Conservation (phyloP, 2,113 vertebrate species). For the Trinectes maculatus region DNA sequence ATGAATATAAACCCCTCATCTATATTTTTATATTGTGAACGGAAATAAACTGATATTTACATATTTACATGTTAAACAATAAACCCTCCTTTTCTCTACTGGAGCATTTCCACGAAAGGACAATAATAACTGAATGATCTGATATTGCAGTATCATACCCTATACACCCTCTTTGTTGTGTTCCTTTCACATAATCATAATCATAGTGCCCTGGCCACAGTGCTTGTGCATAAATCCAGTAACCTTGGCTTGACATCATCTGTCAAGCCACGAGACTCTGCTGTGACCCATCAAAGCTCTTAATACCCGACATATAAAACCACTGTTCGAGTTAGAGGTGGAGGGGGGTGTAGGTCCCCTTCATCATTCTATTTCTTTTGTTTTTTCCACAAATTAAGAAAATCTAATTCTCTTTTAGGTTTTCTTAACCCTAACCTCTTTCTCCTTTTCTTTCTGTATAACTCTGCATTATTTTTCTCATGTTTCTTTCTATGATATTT, state of each 20-base stretch:
- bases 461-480: not conserved
- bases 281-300: conserved; percentile 59
- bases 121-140: not conserved
- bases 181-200: conserved; percentile 25
- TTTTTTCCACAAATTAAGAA: not conserved
- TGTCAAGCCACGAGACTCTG: conserved; percentile 35
- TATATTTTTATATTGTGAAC: too few species aligned
- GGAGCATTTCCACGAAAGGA: not conserved
- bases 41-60: not conserved
- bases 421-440: too few species aligned
- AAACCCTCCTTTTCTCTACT: too few species aligned
- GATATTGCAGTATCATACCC: not conserved
- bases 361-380: conserved; percentile 2
- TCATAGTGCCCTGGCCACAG: conserved; percentile 4
- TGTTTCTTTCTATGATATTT: not conserved
- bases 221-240: conserved; percentile 38
- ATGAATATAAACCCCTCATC: not conserved
- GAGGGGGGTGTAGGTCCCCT: not conserved
- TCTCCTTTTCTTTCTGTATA: not conserved
- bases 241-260: conserved; percentile 60
- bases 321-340: too few species aligned
- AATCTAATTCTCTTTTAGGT: not conserved
- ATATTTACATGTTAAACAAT: not conserved
- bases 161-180: not conserved
- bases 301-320: conserved; percentile 60